Evolutionary conservation across 2,888 invertebrate genomes (phyloP), one percentile per base, ranked within the genome.

Genomic region (Pterobdella sp.): DNA sequence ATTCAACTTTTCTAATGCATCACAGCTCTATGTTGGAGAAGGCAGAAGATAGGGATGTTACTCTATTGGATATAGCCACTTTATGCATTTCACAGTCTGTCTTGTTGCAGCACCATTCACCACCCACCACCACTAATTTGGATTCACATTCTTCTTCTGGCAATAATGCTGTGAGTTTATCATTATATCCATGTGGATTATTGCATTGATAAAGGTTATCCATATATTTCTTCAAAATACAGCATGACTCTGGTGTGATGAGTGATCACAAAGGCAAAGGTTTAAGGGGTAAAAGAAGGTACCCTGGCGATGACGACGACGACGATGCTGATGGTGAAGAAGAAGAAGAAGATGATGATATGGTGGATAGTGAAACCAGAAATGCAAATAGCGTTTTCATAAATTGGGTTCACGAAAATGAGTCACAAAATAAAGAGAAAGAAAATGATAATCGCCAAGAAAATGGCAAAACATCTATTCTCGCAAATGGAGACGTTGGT

Each of bases 1-100:
- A n/a, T n/a, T n/a, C n/a, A n/a, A n/a, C n/a, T n/a, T n/a, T n/a
- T n/a, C 42, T 18, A 7, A 42, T 18, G 42, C 42, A 42, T 26
- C 60, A 4, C 76, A 77, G 77, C 36, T 60, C 64, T 22, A 77
- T 77, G 77, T 56, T 77, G 72, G 77, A 76, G 66, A 63, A 52
- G 14, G 76, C 74, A 32, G 74, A 76, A n/a, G 65, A 67, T 22
- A 70, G 77, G 1, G 67, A 73, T n/a, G 68, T 77, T 70, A 70
- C 72, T 2, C 72, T 77, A 31, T 74, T 75, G 10, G 76, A 77
- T 1, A 68, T 76, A 0, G 75, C 76, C 3, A 68, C 69, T 18
- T n/a, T 56, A n/a, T 56, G 60, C n/a, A 7, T 56, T 26, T 56
- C 60, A 3, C 60, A 56, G 26, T 22, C 60, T 18, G 26, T 3